These are phyloP conservation scores for Benthosema pterotum DNA, from an alignment of 2,797 vertebrate species.

Conservation along the genomic window DNA sequence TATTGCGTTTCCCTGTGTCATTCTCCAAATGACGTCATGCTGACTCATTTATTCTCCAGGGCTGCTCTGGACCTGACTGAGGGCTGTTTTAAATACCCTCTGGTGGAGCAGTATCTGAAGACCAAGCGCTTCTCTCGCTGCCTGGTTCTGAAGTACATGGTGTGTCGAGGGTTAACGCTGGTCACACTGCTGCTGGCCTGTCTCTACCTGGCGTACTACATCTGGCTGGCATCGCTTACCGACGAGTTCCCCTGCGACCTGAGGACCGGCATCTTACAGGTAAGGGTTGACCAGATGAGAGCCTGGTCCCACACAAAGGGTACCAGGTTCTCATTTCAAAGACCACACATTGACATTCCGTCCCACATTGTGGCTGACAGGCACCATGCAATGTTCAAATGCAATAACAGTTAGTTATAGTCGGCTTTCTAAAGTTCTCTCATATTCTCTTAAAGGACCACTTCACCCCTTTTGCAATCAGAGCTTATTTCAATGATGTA, in stretches of 20 bases:
- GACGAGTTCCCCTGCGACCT: slow-evolving; percentile 93
- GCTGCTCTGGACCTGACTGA: slow-evolving; percentile 89
- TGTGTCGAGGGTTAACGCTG: slow-evolving; percentile 84
- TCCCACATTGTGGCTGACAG: too few species aligned
- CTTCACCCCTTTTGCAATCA: too few species aligned
- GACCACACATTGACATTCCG: too few species aligned
- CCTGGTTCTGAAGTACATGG: slow-evolving; percentile 87
- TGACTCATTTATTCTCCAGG: slow-evolving; percentile 23
- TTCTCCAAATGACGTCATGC: background rate
- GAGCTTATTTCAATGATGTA: too few species aligned
- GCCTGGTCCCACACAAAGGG: too few species aligned
- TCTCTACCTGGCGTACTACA: slow-evolving; percentile 91
- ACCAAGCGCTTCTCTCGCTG: slow-evolving; percentile 84
- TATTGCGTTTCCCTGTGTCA: too few species aligned
- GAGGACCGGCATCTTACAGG: slow-evolving; percentile 86
- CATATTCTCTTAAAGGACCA: too few species aligned
- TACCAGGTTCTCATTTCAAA: too few species aligned
- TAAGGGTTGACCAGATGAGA: too few species aligned
- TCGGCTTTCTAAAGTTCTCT: too few species aligned
- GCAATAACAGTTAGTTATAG: too few species aligned
- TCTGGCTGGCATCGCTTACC: slow-evolving; percentile 85
- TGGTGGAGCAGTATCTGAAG: slow-evolving; percentile 95
- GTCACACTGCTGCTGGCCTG: slow-evolving; percentile 83
- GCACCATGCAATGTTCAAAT: too few species aligned
- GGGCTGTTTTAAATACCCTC: slow-evolving; percentile 91